Conservation (phyloP, 2,113 vertebrate genomes). For the Engystomops pustulosus region DNA sequence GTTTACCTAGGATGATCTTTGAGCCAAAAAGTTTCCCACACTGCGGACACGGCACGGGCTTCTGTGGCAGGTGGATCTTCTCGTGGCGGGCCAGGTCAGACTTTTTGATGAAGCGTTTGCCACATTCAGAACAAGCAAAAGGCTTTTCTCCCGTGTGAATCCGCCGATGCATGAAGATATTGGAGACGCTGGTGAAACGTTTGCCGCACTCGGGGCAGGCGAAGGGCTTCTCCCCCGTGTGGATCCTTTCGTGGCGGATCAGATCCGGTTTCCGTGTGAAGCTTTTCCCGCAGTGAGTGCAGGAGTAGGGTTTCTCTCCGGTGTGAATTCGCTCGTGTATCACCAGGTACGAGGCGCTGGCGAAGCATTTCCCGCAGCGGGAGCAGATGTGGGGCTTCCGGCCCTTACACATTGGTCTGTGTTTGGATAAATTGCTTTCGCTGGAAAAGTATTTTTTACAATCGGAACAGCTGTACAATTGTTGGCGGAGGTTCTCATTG, state of each 20-base stretch:
- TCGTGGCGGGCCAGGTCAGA: constrained; percentile 66
- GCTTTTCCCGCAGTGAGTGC: constrained; percentile 77
- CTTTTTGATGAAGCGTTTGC: constrained; percentile 67
- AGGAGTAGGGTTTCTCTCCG: constrained; percentile 71
- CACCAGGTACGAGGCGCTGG: constrained; percentile 80
- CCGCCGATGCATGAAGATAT: constrained; percentile 65
- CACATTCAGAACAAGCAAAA: constrained; percentile 68
- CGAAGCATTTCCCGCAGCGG: constrained; percentile 82
- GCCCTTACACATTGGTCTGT: constrained; percentile 80
- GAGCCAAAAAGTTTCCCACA: constrained; percentile 64
- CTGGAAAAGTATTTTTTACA: constrained; percentile 72
- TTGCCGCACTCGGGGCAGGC: constrained; percentile 67
- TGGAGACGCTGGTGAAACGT: constrained; percentile 63
- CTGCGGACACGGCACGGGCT: constrained; percentile 65
- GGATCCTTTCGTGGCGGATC: constrained; percentile 67
- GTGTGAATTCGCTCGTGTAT: constrained; percentile 68
- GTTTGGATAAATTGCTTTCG: constrained; percentile 78
- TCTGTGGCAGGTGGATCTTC: constrained; percentile 67
- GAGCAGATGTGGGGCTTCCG: constrained; percentile 79
- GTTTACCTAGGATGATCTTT: constrained; percentile 61
- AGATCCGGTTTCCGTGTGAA: constrained; percentile 74
- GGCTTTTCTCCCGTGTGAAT: constrained; percentile 70
- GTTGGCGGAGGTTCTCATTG: not conserved
- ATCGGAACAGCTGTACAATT: not conserved
- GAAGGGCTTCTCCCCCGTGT: constrained; percentile 68